These are phyloP conservation scores for Epinephelus lanceolatus DNA, from an alignment of 2,113 vertebrate genomes.

Conservation along the genomic window DNA sequence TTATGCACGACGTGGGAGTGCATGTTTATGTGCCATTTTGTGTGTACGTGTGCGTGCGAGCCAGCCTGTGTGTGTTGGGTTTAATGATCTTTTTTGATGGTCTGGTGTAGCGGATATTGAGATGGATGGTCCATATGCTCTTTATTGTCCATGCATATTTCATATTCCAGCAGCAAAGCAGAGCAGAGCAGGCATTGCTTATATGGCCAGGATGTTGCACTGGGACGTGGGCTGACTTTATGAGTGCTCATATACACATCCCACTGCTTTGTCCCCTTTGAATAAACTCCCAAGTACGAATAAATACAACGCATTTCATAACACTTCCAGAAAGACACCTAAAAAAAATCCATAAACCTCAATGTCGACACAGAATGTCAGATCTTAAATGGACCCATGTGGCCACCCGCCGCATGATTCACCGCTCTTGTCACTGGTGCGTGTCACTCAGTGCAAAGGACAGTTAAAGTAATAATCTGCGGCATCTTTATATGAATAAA, in stretches of 20 bases:
- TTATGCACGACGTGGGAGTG: conserved; percentile 77
- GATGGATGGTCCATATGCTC: conserved; percentile 84
- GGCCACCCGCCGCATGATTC: conserved; percentile 14
- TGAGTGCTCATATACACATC: conserved; percentile 70
- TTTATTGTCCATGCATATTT: conserved; percentile 85
- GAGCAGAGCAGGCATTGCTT: conserved; percentile 75
- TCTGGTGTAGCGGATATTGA: conserved; percentile 79
- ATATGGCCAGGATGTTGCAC: conserved; percentile 77
- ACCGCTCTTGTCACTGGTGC: conserved; percentile 8
- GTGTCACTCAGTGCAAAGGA: conserved; percentile 11
- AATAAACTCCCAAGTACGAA: conserved; percentile 66
- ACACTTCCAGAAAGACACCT: conserved; percentile 38
- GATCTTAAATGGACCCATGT: conserved; percentile 45
- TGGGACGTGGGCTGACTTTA: conserved; percentile 79
- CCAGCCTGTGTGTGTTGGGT: conserved; percentile 65
- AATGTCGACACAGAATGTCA: conserved; percentile 35
- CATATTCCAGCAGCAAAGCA: conserved; percentile 77
- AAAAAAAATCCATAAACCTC: conserved; percentile 59
- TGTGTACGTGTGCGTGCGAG: conserved; percentile 48
- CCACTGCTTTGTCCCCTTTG: conserved; percentile 68
- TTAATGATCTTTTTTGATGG: conserved; percentile 82
- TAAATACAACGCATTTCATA: conserved; percentile 63
- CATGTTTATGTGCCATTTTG: conserved; percentile 75
- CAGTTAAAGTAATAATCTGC: conserved; percentile 51
- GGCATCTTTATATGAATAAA: conserved; percentile 39